Conservation (phyloP, 92 coral and sea anemone species). For the Phenganax stokvisi region DNA sequence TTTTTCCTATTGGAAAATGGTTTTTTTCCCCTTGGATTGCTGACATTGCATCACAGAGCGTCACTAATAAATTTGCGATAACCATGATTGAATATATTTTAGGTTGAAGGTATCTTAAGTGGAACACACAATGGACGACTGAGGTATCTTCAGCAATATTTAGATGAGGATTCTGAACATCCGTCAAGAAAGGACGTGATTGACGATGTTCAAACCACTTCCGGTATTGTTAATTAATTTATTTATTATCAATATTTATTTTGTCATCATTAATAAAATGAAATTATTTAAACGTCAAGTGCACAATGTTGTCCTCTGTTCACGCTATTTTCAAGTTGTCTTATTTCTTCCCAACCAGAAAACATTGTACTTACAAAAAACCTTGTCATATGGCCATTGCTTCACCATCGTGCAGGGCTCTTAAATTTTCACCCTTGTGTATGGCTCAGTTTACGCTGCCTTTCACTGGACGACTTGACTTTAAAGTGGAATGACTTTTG, state of each 20-base stretch:
- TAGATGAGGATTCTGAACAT: conserved; percentile 20
- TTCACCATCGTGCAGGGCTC: too few relatives aligned
- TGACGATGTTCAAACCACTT: conserved; percentile 30
- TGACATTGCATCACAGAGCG: too few relatives aligned
- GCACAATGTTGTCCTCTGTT: not conserved
- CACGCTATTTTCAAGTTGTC: not conserved
- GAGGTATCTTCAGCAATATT: conserved; percentile 58
- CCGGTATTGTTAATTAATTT: conserved; percentile 6
- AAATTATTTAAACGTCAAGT: not conserved
- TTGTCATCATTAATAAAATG: not conserved
- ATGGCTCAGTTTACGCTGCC: too few relatives aligned
- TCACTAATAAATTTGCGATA: too few relatives aligned
- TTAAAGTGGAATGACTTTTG: too few relatives aligned
- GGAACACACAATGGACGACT: conserved; percentile 79
- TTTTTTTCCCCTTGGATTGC: too few relatives aligned
- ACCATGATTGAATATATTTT: not conserved
- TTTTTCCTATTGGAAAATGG: too few relatives aligned
- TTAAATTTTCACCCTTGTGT: too few relatives aligned
- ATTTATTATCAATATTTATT: not conserved
- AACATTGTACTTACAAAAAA: not conserved
- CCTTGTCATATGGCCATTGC: not conserved
- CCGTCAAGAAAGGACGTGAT: conserved; percentile 26
- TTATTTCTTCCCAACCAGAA: too few relatives aligned
- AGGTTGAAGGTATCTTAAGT: conserved; percentile 89
- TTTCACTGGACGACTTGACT: too few relatives aligned